These are phyloP conservation scores for Diuraphis noxia DNA, from an alignment of 1,140 invertebrate genomes.

Conservation along the genomic window DNA sequence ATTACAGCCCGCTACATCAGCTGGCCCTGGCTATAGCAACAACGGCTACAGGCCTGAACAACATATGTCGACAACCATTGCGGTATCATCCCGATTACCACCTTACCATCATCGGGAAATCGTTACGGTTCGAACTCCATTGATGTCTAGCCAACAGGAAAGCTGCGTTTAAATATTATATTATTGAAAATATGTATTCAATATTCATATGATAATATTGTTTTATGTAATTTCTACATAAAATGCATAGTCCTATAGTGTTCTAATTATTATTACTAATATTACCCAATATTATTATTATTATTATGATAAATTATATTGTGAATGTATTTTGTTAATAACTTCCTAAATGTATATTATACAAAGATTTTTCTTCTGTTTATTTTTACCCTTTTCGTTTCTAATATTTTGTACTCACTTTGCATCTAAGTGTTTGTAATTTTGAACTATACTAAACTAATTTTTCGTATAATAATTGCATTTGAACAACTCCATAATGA, in stretches of 20 bases:
- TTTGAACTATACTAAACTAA: not conserved
- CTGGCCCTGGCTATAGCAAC: not conserved
- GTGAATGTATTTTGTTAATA: constrained; percentile 5
- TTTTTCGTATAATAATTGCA: not conserved
- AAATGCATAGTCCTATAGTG: not conserved
- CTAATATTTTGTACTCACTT: not conserved
- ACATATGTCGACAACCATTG: not conserved
- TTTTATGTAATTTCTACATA: not conserved
- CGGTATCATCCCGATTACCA: constrained; percentile 23
- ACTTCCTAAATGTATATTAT: constrained; percentile 14
- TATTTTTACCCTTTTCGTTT: not conserved
- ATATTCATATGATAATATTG: not conserved
- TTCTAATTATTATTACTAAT: not conserved
- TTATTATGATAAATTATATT: not conserved
- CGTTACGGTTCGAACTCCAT: constrained; percentile 78
- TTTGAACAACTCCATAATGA: not conserved
- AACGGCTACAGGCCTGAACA: constrained; percentile 20
- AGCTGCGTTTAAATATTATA: constrained; percentile 73
- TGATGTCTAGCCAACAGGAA: constrained; percentile 79
- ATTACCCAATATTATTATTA: not conserved
- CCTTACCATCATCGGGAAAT: constrained; percentile 66
- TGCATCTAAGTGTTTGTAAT: not conserved
- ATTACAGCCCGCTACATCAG: not conserved
- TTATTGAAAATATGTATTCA: not conserved
- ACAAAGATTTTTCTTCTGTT: not conserved